Base-by-base conservation (phyloP, 2,113 vertebrate species). In the Nipponia nippon region DNA sequence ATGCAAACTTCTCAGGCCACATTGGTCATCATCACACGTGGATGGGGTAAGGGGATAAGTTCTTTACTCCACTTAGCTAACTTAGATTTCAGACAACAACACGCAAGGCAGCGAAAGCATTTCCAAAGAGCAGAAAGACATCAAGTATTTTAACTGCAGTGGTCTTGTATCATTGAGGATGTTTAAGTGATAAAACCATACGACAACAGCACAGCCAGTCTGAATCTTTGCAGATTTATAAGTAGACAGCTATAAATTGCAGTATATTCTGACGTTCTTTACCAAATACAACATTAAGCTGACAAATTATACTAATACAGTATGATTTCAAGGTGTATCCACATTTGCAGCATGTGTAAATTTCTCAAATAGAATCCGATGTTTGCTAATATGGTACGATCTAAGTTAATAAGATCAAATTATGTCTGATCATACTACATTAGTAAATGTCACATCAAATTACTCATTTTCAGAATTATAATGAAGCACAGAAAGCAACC, bases 331-430 rank as follows among this genome's bases (percentile, higher is more conserved):
- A 97, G 97, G 97, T 97, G 96, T 92, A 96, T 85, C 91, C 93
- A 95, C 77, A 88, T 89, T 96, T 87, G 90, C 79, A 90, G 82
- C 93, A 87, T 34, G 71, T 88, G 86, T 78, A 91, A 73, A 97
- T 95, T 96, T 96, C 95, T 97, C 95, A 97, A 97, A 97, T 96
- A 94, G 96, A 96, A 97, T 66, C 90, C 38, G 86, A 97, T 97
- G 96, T 97, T 97, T 97, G 94, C 97, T 97, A 97, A 98, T 98
- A 97, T 23, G 85, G 90, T 94, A 93, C 73, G 63, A 97, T 98
- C 96, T 93, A 38, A 97, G 96, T 96, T 98, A 98, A 98, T 97
- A 97, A 96, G 96, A 97, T 97, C 97, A 97, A 97, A 98, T 97
- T 98, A 98, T 95, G 72, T 95, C 97, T 97, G 92, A 98, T 97